Base-by-base conservation (phyloP, 2,113 vertebrate genomes). In the Aspidoscelis tigris region DNA sequence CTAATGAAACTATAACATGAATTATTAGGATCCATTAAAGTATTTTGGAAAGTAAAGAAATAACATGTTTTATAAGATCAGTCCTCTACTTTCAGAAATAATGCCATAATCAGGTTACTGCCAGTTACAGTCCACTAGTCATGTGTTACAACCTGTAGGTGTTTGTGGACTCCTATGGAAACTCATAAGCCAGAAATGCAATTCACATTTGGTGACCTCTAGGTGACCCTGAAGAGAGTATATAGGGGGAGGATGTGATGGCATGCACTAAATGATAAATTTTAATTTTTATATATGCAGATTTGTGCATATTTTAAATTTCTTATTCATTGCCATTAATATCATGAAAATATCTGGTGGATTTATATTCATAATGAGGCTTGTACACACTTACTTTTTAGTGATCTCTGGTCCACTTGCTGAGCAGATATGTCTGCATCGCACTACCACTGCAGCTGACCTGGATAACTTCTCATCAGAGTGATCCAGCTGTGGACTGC, bases 1-100 rank as follows among this genome's bases (percentile, higher is more conserved):
- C 26, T 84, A 72, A 79, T 79, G 70, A n/a, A 79, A 21, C 76
- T 84, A 50, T 50, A 65, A 79, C n/a, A 47, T 65, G 26, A 84
- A 84, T 65, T 71, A 71, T 39, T 69, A 58, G 47, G 47, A 47
- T 2, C 20, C 70, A 79, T 73, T 84, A 79, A 79, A 21, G 20
- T 33, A 24, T 79, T 78, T 47, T 14, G 6, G 16, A 20, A 73
- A 69, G 43, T 10, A 18, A 84, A n/a, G n/a, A 84, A 84, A 12
- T 78, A 41, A 53, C n/a, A 72, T 61, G 24, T 18, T 44, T 78
- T 84, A 50, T 58, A 58, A 6, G 33, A 64, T 44, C 18, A 11
- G 2, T 61, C n/a, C 39, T 79, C 79, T n/a, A 10, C 41, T 82
- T 82, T 24, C 20, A 84, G 69, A 78, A 65, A 61, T 61, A 61